Conservation (phyloP, 2,888 invertebrate genomes). For the Liopterus haemorrhoidalis region DNA sequence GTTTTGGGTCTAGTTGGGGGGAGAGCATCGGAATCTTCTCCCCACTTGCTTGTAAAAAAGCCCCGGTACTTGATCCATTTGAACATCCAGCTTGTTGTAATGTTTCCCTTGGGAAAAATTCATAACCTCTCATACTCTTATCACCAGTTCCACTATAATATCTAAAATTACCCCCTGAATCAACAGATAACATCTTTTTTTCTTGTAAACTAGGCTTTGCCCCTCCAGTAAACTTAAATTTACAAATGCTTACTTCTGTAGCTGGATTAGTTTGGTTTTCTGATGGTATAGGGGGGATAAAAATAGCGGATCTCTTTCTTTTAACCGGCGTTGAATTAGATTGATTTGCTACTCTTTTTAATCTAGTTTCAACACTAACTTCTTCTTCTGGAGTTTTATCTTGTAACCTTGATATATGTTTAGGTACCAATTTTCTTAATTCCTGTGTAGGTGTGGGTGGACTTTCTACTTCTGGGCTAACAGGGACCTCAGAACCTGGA, state of each 20-base stretch:
- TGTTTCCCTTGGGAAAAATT: constrained; percentile 69
- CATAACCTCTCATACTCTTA: constrained; percentile 70
- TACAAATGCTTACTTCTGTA: constrained; percentile 79
- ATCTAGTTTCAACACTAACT: not conserved
- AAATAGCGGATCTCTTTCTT: constrained; percentile 74
- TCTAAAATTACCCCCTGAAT: constrained; percentile 77
- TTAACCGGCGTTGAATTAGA: constrained; percentile 52
- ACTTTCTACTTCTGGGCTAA: constrained; percentile 30
- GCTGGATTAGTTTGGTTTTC: constrained; percentile 71
- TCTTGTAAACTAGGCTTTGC: constrained; percentile 83
- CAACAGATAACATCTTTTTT: constrained; percentile 87
- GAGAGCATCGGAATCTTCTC: constrained; percentile 47
- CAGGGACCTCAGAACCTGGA: constrained; percentile 33
- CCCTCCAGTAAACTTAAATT: constrained; percentile 89
- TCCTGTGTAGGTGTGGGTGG: constrained; percentile 29
- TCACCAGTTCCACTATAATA: constrained; percentile 83
- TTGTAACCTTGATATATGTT: constrained; percentile 29
- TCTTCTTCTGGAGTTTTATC: not conserved
- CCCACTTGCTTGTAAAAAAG: constrained; percentile 50
- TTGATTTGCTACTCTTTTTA: constrained; percentile 9
- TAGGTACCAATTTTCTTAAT: constrained; percentile 44
- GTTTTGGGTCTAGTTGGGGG: constrained; percentile 27
- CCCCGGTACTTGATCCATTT: constrained; percentile 50
- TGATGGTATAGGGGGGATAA: constrained; percentile 74
- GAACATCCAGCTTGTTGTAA: constrained; percentile 55